Base-by-base conservation (phyloP, 2,113 vertebrate species). In the Hippocampus zosterae region DNA sequence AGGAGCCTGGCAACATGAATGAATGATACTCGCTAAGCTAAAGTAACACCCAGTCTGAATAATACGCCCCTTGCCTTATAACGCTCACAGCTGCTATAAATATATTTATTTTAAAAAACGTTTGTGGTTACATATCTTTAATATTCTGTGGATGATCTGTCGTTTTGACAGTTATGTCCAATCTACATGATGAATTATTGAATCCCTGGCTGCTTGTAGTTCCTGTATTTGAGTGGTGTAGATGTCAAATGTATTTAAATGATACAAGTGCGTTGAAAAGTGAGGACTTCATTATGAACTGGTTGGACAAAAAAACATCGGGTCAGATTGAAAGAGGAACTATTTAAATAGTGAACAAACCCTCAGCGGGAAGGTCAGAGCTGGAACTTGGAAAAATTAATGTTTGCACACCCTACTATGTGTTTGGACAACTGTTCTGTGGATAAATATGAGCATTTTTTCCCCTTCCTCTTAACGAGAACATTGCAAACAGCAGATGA, bases 341-440 rank as follows among this genome's bases (percentile, higher is more conserved):
- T 40, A 37, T 62, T 56, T 74, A 19, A 11, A 46, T 23, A 18
- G 37, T 67, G 6, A 63, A 53, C 29, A 7, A 50, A 42, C 57
- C 57, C 27, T 42, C 68, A 41, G 2, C 15, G 27, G 61, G 65
- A 68, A 64, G 53, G 65, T 77, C 71, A 68, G 46, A 46, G 23
- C 10, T 64, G 33, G 57, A 77, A 71, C 13, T 60, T 42, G 59
- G 16, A 44, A n/a, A 23, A 53, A 15, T 40, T 56, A 19, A 53
- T 68, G 21, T 76, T 67, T 70, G 6, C 67, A 63, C 44, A 18
- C 41, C 13, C 63, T 44, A 25, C 50, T 19, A 37, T 57, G 41
- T 16, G 12, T 59, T 41, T 64, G 52, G 23, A 21, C 23, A 63
- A 21, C 23, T 70, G 23, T 1, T 59, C 23, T n/a, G 3, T 11